phyloP scores from a whole-genome alignment of 2,888 invertebrate genomes.

The Drosophila antonietae region DNA sequence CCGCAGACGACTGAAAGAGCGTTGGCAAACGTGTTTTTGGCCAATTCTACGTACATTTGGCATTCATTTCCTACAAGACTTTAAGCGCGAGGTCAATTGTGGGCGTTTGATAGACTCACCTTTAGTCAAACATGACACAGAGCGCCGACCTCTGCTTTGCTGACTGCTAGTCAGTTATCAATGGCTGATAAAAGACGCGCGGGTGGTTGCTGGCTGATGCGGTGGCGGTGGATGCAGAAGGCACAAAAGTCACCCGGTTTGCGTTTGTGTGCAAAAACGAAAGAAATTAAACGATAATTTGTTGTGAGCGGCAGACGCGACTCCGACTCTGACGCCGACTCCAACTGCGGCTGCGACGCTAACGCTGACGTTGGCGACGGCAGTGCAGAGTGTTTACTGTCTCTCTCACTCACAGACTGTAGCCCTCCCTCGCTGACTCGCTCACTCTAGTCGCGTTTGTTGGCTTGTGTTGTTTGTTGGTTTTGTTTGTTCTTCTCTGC shows the following conservation, averaged over 20 bases:
- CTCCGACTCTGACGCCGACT: conserved; percentile 24
- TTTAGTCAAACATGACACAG: conserved; percentile 57
- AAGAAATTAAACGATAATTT: conserved; percentile 78
- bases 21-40: conserved; percentile 76
- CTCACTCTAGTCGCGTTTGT: conserved; percentile 32
- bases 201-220: conserved; percentile 16
- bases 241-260: conserved; percentile 67
- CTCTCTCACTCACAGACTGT: conserved; percentile 17
- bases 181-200: conserved; percentile 42
- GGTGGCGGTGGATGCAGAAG: conserved; percentile 28
- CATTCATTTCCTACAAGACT: conserved; percentile 59
- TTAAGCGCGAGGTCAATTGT: conserved; percentile 51
- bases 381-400: conserved; percentile 39
- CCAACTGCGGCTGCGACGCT: conserved; percentile 17
- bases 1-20: conserved; percentile 40
- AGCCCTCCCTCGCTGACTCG: conserved; percentile 24
- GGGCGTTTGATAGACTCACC: conserved; percentile 59
- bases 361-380: conserved; percentile 17
- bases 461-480: conserved; percentile 35
- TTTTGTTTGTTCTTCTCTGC: conserved; percentile 69
- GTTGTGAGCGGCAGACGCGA: conserved; percentile 57
- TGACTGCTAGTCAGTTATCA: conserved; percentile 39
- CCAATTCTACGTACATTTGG: conserved; percentile 41
- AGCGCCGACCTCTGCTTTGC: conserved; percentile 20
- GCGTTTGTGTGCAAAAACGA: conserved; percentile 65